Percentiles rank a stretch among this genome's conserved stretches.
Evolutionary conservation across 1,140 invertebrate genomes (phyloP).

Genomic region (Cotesia typhae): DNA sequence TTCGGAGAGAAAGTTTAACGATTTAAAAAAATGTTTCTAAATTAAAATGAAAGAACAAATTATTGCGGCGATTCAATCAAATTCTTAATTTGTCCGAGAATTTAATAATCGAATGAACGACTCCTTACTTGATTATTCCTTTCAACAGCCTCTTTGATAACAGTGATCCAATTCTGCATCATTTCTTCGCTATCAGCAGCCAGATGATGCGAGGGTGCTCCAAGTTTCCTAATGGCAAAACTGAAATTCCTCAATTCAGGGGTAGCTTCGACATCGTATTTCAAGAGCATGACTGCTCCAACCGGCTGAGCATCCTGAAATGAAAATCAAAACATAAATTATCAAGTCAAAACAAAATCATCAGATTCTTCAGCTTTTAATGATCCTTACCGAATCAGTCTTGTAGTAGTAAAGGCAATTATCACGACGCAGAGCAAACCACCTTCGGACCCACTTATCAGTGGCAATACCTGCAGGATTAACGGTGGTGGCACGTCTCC

Average conservation of each 20-base stretch:
- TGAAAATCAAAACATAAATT: conserved; percentile 26
- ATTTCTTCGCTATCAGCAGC: conserved; percentile 82
- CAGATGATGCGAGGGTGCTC: conserved; percentile 80
- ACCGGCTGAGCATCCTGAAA: conserved; percentile 85
- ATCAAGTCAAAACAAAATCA: background rate
- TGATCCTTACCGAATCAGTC: conserved; percentile 76
- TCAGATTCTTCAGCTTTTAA: background rate
- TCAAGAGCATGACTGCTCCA: conserved; percentile 86
- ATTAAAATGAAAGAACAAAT: too few relatives aligned
- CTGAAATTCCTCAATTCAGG: conserved; percentile 71
- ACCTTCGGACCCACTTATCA: conserved; percentile 86
- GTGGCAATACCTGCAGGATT: conserved; percentile 63
- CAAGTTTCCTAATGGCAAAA: conserved; percentile 81
- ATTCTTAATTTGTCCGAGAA: too few relatives aligned
- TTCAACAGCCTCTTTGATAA: conserved; percentile 76
- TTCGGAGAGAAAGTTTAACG: too few relatives aligned
- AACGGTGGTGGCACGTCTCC: conserved; percentile 70
- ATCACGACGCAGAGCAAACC: conserved; percentile 90
- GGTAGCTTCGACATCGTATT: conserved; percentile 77
- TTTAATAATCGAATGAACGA: too few relatives aligned
- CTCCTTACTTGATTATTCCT: conserved; percentile 69
- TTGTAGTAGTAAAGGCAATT: conserved; percentile 97
- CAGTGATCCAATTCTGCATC: conserved; percentile 77
- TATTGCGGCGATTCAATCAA: too few relatives aligned
- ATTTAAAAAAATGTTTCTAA: too few relatives aligned